Evolutionary conservation across 2,888 invertebrate species (phyloP).

Genomic region (Loripinus fragilis): DNA sequence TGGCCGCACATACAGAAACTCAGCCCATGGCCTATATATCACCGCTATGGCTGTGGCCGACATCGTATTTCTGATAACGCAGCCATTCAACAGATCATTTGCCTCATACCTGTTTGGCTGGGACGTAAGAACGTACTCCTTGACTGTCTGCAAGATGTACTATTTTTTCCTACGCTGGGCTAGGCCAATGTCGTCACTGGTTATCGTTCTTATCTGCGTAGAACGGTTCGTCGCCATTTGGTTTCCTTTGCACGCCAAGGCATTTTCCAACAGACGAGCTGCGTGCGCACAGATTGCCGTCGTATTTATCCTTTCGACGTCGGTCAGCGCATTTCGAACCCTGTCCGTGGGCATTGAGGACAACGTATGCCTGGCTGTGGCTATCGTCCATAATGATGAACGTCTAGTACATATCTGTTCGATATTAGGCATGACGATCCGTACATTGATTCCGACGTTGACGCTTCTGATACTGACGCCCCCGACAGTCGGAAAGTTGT

Average conservation of each 20-base stretch:
- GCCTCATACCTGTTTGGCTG: not conserved
- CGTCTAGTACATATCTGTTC: not conserved
- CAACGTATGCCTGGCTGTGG: not conserved
- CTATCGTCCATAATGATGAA: not conserved
- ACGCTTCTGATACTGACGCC: not conserved
- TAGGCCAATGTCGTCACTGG: not conserved
- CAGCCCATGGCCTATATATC: not conserved
- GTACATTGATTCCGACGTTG: not conserved
- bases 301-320: not conserved
- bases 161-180: not conserved
- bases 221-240: conserved; percentile 5
- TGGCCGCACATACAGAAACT: not conserved
- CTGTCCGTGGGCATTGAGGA: not conserved
- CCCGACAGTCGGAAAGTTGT: not conserved
- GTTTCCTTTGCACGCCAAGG: not conserved
- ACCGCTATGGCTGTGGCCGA: conserved; percentile 2
- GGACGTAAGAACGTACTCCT: not conserved
- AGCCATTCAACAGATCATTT: not conserved
- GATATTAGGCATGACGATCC: not conserved
- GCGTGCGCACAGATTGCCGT: not conserved
- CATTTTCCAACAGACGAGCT: not conserved
- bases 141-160: not conserved
- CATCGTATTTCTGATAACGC: not conserved
- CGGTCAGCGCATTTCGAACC: not conserved
- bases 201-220: not conserved